These are phyloP conservation scores for Poecilus cupreus DNA, from an alignment of 2,888 invertebrate species.

Conservation along the genomic window DNA sequence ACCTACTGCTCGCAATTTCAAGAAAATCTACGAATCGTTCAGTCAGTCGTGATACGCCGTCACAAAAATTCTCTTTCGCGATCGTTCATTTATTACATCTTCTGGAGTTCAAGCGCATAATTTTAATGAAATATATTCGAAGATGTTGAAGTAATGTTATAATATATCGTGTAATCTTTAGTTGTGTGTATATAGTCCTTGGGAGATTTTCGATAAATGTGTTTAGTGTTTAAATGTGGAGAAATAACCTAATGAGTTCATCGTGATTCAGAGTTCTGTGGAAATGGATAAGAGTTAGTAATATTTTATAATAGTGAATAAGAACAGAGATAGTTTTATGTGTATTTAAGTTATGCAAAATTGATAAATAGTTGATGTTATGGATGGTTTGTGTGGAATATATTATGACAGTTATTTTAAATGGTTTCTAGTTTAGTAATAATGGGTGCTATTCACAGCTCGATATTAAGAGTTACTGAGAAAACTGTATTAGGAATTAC, in stretches of 20 bases:
- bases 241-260: not conserved
- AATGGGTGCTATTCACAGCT: too few species aligned
- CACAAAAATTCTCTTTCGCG: not conserved
- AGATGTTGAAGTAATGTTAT: not conserved
- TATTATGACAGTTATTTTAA: too few species aligned
- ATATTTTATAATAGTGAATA: not conserved
- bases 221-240: not conserved
- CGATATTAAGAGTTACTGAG: too few species aligned
- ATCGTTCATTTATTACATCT: not conserved
- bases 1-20: not conserved
- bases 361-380: not conserved
- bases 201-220: too few species aligned
- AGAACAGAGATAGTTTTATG: not conserved
- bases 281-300: not conserved
- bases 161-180: too few species aligned
- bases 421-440: too few species aligned
- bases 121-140: too few species aligned
- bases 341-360: not conserved
- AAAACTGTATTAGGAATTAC: too few species aligned
- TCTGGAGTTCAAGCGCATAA: too few species aligned
- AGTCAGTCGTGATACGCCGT: not conserved
- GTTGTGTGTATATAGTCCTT: not conserved
- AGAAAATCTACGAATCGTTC: not conserved
- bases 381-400: not conserved
- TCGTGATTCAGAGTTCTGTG: slow-evolving; percentile 22